Evolutionary conservation across 2,888 invertebrate genomes (phyloP).

Genomic region (Tachystola acroxantha): DNA sequence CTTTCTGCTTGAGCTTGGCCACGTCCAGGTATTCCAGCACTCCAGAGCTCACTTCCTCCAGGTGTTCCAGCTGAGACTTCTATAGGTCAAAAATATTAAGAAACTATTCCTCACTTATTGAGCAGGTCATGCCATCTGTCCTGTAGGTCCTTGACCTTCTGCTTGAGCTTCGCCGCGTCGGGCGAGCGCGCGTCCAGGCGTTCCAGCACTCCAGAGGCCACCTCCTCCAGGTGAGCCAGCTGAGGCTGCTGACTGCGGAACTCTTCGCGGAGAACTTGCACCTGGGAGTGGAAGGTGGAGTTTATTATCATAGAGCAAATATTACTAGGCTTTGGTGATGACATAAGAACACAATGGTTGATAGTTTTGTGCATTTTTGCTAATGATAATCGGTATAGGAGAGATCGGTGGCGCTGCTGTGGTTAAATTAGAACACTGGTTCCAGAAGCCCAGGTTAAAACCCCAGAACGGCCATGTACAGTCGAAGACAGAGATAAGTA

Average conservation of each 20-base stretch:
- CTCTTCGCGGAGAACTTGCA: conserved; percentile 96
- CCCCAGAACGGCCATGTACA: no score
- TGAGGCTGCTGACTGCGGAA: conserved; percentile 95
- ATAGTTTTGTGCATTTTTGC: no score
- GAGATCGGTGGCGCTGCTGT: no score
- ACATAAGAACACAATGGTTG: no score
- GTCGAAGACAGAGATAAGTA: no score
- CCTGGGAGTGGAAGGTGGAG: conserved; percentile 56
- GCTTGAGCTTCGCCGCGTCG: conserved; percentile 72
- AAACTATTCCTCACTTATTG: conserved; percentile 55
- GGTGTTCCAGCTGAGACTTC: conserved; percentile 91
- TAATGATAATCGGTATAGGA: no score
- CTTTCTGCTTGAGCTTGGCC: conserved; percentile 80
- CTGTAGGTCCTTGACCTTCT: conserved; percentile 84
- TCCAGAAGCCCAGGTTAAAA: no score
- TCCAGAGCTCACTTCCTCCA: conserved; percentile 88
- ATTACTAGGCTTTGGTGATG: no score
- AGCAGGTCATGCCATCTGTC: conserved; percentile 90
- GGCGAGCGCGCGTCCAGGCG: conserved; percentile 71
- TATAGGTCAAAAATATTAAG: no score
- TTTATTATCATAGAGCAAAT: no score
- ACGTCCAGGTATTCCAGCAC: conserved; percentile 81
- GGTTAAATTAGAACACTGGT: no score
- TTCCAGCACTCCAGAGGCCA: conserved; percentile 86
- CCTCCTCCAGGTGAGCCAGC: conserved; percentile 88